A percentile compares a stretch with the other conserved stretches of the same genome.
These are phyloP conservation scores for Ranitomeya imitator DNA, from an alignment of 2,113 vertebrate species.

Conservation along the genomic window DNA sequence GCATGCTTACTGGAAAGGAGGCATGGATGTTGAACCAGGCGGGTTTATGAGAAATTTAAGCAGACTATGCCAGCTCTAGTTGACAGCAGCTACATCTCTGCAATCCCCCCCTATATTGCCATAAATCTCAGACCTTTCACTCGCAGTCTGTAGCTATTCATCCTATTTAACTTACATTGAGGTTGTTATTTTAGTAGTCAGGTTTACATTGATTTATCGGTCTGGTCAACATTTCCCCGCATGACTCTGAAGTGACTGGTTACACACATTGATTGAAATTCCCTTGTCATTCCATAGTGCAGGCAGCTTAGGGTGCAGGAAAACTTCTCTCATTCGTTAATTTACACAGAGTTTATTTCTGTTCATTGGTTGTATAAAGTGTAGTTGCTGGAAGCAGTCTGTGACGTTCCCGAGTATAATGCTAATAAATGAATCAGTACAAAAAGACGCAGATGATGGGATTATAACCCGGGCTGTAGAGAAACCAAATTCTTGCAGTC, in stretches of 20 bases:
- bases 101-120: not conserved
- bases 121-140: not conserved
- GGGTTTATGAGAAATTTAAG: conserved; percentile 17
- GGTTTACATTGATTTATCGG: not conserved
- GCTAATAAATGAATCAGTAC: not conserved
- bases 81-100: not conserved
- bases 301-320: not conserved
- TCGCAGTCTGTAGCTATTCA: not conserved
- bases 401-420: not conserved
- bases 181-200: not conserved
- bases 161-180: not conserved
- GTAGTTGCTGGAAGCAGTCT: not conserved
- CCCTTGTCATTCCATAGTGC: not conserved
- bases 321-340: not conserved
- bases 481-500: not conserved
- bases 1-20: not conserved
- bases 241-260: not conserved
- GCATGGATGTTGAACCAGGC: not conserved
- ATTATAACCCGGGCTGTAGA: not conserved
- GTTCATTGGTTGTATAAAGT: not conserved
- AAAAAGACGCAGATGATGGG: not conserved
- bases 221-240: not conserved
- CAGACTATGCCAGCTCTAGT: not conserved
- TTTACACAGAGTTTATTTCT: not conserved
- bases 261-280: not conserved